Evolutionary conservation across 1,140 invertebrate genomes (phyloP).

Genomic region (Drosophila littoralis): DNA sequence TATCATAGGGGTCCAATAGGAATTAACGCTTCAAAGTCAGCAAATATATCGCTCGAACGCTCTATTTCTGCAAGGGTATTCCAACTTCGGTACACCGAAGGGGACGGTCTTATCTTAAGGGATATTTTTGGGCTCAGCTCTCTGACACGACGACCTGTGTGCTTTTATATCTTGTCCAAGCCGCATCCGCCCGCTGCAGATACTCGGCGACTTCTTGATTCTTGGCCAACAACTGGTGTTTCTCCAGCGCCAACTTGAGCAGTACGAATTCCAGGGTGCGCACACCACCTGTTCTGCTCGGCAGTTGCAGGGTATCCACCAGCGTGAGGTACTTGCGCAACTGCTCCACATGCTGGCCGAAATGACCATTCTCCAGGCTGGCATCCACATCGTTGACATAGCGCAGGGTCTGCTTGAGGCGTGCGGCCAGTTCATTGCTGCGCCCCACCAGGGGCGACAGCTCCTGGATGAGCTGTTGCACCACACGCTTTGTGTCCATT

Average conservation of each 20-base stretch:
- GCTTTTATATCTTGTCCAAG: conserved; percentile 50
- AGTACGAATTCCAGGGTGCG: conserved; percentile 64
- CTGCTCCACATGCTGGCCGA: conserved; percentile 49
- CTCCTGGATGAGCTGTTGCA: conserved; percentile 60
- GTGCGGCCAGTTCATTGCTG: conserved; percentile 59
- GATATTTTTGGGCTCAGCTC: conserved; percentile 30
- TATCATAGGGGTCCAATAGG: too few species aligned
- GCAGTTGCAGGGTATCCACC: conserved; percentile 46
- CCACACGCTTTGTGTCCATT: conserved; percentile 21
- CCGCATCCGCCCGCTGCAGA: conserved; percentile 41
- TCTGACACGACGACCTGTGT: conserved; percentile 54
- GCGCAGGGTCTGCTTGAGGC: conserved; percentile 60
- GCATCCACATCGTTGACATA: conserved; percentile 66
- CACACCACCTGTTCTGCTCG: conserved; percentile 34
- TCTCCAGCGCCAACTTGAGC: conserved; percentile 66
- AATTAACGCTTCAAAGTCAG: too few species aligned
- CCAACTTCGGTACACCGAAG: too few species aligned
- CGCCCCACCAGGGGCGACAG: conserved; percentile 60
- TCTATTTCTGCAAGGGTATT: too few species aligned
- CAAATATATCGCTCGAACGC: too few species aligned
- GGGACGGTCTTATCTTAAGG: too few species aligned
- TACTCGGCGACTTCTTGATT: conserved; percentile 46
- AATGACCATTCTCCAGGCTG: conserved; percentile 32
- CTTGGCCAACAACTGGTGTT: conserved; percentile 42
- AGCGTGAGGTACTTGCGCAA: conserved; percentile 56